phyloP scores from a whole-genome alignment of 2,888 invertebrate species.

The Creontiades dilutus region DNA sequence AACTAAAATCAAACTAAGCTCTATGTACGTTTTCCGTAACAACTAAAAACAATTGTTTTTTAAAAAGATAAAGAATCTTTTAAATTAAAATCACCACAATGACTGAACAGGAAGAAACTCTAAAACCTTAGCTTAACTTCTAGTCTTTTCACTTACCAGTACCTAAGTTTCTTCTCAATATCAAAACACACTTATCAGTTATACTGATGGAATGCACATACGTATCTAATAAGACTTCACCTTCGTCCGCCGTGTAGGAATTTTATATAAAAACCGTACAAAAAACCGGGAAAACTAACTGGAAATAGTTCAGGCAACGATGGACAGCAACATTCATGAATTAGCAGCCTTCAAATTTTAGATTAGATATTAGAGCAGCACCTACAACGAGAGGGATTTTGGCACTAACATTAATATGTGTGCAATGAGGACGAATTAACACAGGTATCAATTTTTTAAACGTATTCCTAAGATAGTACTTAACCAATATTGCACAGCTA shows the following conservation, averaged over 20 bases:
- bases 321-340: background rate
- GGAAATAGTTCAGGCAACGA: slow-evolving; percentile 3
- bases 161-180: background rate
- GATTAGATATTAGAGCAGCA: background rate
- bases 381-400: background rate
- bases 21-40: background rate
- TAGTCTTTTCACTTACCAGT: slow-evolving; percentile 1
- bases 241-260: background rate
- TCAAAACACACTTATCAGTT: slow-evolving; percentile 11
- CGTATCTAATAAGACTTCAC: background rate
- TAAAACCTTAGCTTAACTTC: background rate
- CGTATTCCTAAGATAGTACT: no score
- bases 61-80: background rate
- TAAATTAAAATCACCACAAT: slow-evolving; percentile 3
- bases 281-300: background rate
- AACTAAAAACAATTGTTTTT: background rate
- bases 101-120: background rate
- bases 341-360: background rate
- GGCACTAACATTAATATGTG: slow-evolving; percentile 18
- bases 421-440: background rate
- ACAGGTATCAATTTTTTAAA: background rate
- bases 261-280: background rate
- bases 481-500: background rate
- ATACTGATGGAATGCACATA: background rate
- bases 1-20: background rate